Base-by-base conservation (phyloP, 2,888 invertebrate species). In the Copidosoma aretas region DNA sequence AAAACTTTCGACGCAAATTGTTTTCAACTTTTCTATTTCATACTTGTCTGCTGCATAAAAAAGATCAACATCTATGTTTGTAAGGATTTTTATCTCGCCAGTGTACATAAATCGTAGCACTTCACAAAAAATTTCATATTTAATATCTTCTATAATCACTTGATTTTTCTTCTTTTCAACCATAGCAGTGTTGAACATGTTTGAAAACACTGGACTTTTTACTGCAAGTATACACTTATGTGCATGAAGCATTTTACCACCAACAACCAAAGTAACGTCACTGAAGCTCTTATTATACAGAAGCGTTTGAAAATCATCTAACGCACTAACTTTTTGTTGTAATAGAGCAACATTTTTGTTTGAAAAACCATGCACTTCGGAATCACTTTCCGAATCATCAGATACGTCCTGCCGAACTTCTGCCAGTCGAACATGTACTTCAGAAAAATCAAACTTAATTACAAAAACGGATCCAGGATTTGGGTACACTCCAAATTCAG, bases 101-200 rank as follows among this genome's bases (percentile, higher is more conserved):
- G 62, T 59, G 62, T 67, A 62, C 15, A 62, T 14, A n/a, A 49
- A 67, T 1, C 15, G n/a, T 1, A 67, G 43, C 25, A 67, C 1
- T 12, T 24, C 53, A 19, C 25, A 12, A 17, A 67, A 21, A 15
- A 58, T 49, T 4, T 17, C 22, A 1, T 8, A 41, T 15, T 52
- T 21, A 24, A 62, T n/a, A 53, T 62, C 67, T 14, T 10, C 10
- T n/a, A 67, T 51, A 14, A 5, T 14, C 15, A 67, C 62, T 10
- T 22, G 14, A 52, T 19, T 62, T 21, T 57, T 5, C 1, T n/a
- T 24, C 25, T 51, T 49, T 25, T 67, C 67, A 0, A 22, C 17
- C 67, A 67, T 67, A 1, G 57, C 57, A 53, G 49, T 39, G 51
- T 41, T 21, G 53, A 67, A 67, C 62, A 67, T 62, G 17, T 15